Conservation (phyloP, 2,888 invertebrate species). For the Microctonus hyperodae region DNA sequence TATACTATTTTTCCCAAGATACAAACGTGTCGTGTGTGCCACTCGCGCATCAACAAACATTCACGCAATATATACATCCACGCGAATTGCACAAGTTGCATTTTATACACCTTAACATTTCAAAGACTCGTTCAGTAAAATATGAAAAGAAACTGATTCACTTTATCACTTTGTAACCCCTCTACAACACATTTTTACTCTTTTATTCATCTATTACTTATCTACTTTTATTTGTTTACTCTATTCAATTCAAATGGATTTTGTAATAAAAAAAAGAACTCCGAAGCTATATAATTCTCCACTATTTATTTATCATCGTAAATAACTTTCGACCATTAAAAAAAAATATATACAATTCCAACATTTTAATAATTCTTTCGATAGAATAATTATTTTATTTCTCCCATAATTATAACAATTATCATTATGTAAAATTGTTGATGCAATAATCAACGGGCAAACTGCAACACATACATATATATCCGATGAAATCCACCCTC, state of each 20-base stretch:
- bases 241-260: neutral
- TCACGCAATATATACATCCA: slow-evolving; percentile 26
- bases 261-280: neutral
- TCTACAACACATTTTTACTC: neutral
- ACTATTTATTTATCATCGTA: too few relatives aligned
- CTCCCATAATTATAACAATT: neutral
- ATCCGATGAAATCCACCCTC: slow-evolving; percentile 38
- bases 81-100: slow-evolving; percentile 18
- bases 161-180: slow-evolving; percentile 9
- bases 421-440: neutral
- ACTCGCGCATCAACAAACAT: slow-evolving; percentile 20
- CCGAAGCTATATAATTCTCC: too few relatives aligned
- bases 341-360: too few relatives aligned
- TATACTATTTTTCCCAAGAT: slow-evolving; percentile 5
- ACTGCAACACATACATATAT: neutral
- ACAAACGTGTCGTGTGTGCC: slow-evolving; percentile 29
- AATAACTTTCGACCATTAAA: too few relatives aligned
- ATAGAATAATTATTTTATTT: neutral
- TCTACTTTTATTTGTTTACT: neutral
- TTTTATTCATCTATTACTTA: too few relatives aligned
- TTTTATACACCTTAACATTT: slow-evolving; percentile 8
- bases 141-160: slow-evolving; percentile 18
- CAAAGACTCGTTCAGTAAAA: slow-evolving; percentile 5
- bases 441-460: slow-evolving; percentile 4
- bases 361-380: too few relatives aligned